phyloP scores from a whole-genome alignment of 1,140 invertebrate species.

The Helicoverpa zea region DNA sequence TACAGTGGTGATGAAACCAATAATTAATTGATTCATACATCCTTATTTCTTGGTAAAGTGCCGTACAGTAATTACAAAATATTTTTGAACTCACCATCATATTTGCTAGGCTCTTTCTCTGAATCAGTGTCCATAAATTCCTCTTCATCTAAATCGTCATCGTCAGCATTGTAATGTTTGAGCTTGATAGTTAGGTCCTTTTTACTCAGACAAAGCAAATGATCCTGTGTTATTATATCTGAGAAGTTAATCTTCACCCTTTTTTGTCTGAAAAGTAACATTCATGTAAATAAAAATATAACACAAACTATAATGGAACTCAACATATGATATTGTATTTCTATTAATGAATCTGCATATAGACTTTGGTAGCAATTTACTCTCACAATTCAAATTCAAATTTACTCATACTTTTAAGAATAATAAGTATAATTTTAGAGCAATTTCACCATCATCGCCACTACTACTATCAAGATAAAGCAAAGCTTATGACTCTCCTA shows the following conservation, averaged over 20 bases:
- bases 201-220: slow-evolving; percentile 74
- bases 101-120: slow-evolving; percentile 79
- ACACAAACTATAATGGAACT: too few relatives aligned
- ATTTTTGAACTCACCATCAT: slow-evolving; percentile 65
- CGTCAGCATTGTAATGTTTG: slow-evolving; percentile 77
- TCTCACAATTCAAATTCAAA: too few relatives aligned
- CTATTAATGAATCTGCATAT: too few relatives aligned
- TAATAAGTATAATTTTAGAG: too few relatives aligned
- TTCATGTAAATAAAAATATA: neutral
- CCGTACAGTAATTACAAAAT: too few relatives aligned
- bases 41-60: neutral
- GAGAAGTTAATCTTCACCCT: slow-evolving; percentile 81
- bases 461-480: too few relatives aligned
- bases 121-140: slow-evolving; percentile 75
- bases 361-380: too few relatives aligned
- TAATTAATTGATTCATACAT: neutral
- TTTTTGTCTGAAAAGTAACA: slow-evolving; percentile 68
- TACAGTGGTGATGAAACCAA: neutral
- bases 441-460: too few relatives aligned
- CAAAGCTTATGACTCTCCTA: too few relatives aligned
- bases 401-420: too few relatives aligned
- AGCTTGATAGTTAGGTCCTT: slow-evolving; percentile 79
- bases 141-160: slow-evolving; percentile 72
- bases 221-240: slow-evolving; percentile 78
- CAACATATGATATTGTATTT: too few relatives aligned